Conservation (phyloP, 2,797 vertebrate species). For the Eulemur coronatus region DNA sequence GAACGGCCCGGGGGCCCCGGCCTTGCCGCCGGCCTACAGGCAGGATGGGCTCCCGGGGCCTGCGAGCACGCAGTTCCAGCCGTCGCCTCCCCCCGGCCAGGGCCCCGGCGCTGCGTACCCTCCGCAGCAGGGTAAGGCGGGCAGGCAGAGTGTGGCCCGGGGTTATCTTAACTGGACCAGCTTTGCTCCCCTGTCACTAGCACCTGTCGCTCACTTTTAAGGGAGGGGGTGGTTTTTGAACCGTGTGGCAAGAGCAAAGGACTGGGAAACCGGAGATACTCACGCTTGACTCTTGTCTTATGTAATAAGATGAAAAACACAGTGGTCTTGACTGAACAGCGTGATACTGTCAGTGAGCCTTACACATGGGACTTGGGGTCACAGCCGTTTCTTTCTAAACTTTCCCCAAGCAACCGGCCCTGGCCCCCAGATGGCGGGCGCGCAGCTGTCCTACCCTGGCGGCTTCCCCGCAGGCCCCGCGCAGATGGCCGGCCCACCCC, state of each 20-base stretch:
- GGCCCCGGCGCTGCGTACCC: slow-evolving; percentile 80
- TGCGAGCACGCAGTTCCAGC: slow-evolving; percentile 85
- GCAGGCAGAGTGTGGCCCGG: neutral
- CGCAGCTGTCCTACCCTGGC: slow-evolving; percentile 89
- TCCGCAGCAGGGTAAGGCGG: slow-evolving; percentile 82
- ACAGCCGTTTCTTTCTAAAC: neutral
- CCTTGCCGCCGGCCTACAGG: slow-evolving; percentile 75
- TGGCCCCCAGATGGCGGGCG: slow-evolving; percentile 88
- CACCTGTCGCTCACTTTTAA: neutral
- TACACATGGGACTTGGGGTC: neutral
- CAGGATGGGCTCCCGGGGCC: slow-evolving; percentile 86
- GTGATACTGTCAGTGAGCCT: neutral
- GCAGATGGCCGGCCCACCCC: slow-evolving; percentile 89
- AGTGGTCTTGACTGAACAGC: neutral
- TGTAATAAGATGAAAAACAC: neutral
- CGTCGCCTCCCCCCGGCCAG: slow-evolving; percentile 87
- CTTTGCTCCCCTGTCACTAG: neutral
- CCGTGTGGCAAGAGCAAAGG: neutral
- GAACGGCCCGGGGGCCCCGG: slow-evolving; percentile 81
- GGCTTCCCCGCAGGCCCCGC: slow-evolving; percentile 86
- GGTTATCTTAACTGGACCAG: neutral
- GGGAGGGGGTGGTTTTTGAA: neutral
- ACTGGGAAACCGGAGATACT: neutral
- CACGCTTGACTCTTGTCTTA: neutral
- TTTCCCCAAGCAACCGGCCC: slow-evolving; percentile 85